Evolutionary conservation across 2,113 vertebrate species (phyloP).

Genomic region (Crotalus tigris): DNA sequence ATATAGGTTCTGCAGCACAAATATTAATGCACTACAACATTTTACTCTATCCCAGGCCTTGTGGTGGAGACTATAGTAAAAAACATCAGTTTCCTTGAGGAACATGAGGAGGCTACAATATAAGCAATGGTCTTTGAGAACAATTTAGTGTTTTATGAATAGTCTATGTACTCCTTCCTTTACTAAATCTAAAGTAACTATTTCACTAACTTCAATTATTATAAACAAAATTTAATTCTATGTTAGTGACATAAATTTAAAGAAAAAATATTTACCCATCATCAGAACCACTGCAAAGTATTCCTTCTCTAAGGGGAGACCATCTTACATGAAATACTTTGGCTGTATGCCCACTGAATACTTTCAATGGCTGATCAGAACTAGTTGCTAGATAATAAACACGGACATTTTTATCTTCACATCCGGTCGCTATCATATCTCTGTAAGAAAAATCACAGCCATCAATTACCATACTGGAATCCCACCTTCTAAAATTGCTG

Average conservation of each 20-base stretch:
- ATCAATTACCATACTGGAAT: background rate
- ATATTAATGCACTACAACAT: background rate
- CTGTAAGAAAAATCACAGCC: slow-evolving; percentile 63
- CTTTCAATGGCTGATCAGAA: slow-evolving; percentile 93
- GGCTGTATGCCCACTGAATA: slow-evolving; percentile 90
- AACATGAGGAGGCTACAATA: background rate
- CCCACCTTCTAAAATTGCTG: background rate
- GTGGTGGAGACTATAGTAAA: background rate
- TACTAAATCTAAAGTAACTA: background rate
- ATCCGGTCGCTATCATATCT: slow-evolving; percentile 98
- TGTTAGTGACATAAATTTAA: background rate
- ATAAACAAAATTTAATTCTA: background rate
- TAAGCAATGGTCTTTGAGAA: background rate
- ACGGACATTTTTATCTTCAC: slow-evolving; percentile 93
- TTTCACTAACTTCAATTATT: background rate
- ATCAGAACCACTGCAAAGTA: slow-evolving; percentile 96
- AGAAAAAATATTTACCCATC: slow-evolving; percentile 77
- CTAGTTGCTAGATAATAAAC: slow-evolving; percentile 97
- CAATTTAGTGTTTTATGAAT: background rate
- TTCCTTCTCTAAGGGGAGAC: slow-evolving; percentile 96
- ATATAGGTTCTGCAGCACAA: background rate
- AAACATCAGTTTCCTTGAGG: background rate
- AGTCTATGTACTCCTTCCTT: background rate
- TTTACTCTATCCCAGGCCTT: background rate
- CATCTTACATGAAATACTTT: slow-evolving; percentile 97